Percentiles rank a stretch among this genome's conserved stretches.
phyloP scores from a whole-genome alignment of 2,888 invertebrate species.

The Lordiphosa fenestrarum region DNA sequence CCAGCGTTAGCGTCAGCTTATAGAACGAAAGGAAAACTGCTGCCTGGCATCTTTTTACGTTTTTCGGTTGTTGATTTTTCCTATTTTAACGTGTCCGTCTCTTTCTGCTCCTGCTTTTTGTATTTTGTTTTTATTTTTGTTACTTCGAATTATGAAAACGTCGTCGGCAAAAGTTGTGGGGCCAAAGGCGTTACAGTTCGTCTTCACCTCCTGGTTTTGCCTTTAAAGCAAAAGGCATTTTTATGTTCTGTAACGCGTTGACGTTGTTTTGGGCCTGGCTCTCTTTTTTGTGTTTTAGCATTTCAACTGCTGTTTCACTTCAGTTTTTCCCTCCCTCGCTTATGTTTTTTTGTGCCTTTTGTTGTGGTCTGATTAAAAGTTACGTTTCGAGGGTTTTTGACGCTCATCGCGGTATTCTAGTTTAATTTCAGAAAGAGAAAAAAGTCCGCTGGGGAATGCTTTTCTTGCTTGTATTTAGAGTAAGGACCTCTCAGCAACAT shows the following conservation, averaged over 20 bases:
- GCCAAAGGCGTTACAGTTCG: conserved; percentile 14
- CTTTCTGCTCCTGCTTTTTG: neutral
- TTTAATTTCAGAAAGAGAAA: conserved; percentile 19
- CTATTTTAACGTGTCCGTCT: conserved; percentile 37
- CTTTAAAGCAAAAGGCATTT: conserved; percentile 20
- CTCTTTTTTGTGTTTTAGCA: conserved; percentile 18
- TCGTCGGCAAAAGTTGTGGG: conserved; percentile 28
- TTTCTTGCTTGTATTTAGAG: no score
- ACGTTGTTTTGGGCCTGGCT: conserved; percentile 8
- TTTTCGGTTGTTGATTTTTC: conserved; percentile 62
- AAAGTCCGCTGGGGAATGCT: no score
- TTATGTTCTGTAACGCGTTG: conserved; percentile 40
- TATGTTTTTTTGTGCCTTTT: conserved; percentile 28
- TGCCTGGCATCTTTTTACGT: conserved; percentile 59
- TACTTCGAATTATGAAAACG: conserved; percentile 51
- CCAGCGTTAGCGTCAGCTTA: neutral
- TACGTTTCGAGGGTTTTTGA: conserved; percentile 22
- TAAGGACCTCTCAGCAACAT: no score
- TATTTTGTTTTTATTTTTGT: conserved; percentile 17
- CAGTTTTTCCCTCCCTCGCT: conserved; percentile 9
- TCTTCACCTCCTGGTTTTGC: conserved; percentile 21
- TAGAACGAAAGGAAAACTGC: conserved; percentile 40
- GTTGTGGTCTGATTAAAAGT: conserved; percentile 58
- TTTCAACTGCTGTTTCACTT: conserved; percentile 29
- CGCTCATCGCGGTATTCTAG: conserved; percentile 13